Evolutionary conservation across 2,888 invertebrate species (phyloP).

Genomic region (Crocallis elinguaria): DNA sequence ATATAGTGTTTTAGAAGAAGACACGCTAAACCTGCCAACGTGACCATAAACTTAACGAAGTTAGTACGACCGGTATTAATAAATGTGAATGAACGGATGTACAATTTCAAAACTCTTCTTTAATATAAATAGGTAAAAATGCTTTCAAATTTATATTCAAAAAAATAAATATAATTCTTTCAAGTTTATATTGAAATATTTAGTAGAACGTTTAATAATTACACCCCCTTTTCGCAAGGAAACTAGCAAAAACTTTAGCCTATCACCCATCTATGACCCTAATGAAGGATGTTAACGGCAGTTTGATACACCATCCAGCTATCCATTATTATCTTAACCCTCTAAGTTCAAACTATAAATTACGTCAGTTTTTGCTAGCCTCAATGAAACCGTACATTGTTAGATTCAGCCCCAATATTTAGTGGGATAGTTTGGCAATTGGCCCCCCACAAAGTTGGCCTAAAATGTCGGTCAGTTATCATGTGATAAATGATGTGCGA

Average conservation of each 20-base stretch:
- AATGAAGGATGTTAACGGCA: conserved; percentile 20
- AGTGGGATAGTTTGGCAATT: conserved; percentile 22
- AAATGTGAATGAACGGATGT: too few species aligned
- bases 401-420: conserved; percentile 15
- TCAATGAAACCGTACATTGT: conserved; percentile 15
- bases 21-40: too few species aligned
- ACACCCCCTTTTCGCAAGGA: neutral
- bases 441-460: conserved; percentile 12
- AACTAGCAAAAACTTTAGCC: neutral
- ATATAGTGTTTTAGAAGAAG: too few species aligned
- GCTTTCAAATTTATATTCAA: too few species aligned
- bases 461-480: conserved; percentile 8
- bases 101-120: too few species aligned
- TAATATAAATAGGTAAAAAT: too few species aligned
- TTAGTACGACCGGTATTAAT: too few species aligned
- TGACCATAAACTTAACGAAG: too few species aligned
- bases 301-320: conserved; percentile 15
- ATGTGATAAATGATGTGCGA: too few species aligned
- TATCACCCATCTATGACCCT: conserved; percentile 1
- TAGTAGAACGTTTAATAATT: too few species aligned
- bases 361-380: conserved; percentile 20
- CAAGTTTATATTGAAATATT: too few species aligned
- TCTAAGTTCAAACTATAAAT: conserved; percentile 18
- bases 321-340: conserved; percentile 22
- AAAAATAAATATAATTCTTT: too few species aligned